Conservation (phyloP, 2,888 invertebrate species). For the Fragum sueziense region DNA sequence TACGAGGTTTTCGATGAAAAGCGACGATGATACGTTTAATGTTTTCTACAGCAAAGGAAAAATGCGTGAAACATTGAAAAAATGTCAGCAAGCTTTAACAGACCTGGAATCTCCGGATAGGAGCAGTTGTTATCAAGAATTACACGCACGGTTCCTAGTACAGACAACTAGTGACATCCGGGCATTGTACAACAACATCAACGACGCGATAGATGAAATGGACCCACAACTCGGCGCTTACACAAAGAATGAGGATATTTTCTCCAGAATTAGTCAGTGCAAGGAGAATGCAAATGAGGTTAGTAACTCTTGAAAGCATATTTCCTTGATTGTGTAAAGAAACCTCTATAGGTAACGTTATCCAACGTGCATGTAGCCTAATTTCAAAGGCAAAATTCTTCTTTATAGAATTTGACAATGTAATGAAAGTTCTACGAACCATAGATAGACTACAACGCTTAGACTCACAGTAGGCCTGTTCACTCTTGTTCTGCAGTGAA, state of each 20-base stretch:
- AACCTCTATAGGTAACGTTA: no score
- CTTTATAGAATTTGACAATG: no score
- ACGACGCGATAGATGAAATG: not conserved
- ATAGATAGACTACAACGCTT: no score
- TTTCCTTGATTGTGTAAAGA: no score
- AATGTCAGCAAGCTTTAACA: not conserved
- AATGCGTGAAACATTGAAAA: not conserved
- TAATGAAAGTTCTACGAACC: no score
- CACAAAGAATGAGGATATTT: not conserved
- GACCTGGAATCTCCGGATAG: not conserved
- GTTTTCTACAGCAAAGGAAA: not conserved
- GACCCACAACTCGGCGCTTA: not conserved
- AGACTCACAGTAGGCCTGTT: no score
- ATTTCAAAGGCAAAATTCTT: no score
- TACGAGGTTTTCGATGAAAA: no score
- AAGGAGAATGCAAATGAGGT: constrained; percentile 23
- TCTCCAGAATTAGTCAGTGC: constrained; percentile 21
- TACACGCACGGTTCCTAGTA: not conserved
- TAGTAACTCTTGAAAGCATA: no score
- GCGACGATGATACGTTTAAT: no score
- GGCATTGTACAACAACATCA: not conserved
- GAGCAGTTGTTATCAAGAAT: not conserved
- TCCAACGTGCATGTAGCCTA: no score
- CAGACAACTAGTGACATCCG: not conserved
- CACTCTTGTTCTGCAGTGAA: no score